Evolutionary conservation across 1,140 invertebrate genomes (phyloP).

Genomic region (Anastrepha ludens): DNA sequence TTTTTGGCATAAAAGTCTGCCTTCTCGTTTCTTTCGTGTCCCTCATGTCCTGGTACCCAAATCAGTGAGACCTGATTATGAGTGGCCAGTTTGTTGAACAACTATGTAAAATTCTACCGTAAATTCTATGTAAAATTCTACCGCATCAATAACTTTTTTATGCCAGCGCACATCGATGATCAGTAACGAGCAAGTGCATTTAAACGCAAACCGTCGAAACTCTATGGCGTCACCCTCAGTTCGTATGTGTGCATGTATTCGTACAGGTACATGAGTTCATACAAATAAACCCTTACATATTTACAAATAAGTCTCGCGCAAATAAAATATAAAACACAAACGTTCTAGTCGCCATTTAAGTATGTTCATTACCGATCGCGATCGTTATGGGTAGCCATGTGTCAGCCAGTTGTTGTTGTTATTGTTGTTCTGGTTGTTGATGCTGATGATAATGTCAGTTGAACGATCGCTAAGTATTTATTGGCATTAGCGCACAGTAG

Average conservation of each 20-base stretch:
- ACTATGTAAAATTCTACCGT: too few relatives aligned
- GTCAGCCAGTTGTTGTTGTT: conserved; percentile 29
- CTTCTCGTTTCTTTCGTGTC: too few relatives aligned
- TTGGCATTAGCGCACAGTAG: conserved; percentile 12
- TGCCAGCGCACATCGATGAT: too few relatives aligned
- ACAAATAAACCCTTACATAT: background rate
- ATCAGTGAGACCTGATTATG: too few relatives aligned
- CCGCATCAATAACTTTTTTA: too few relatives aligned
- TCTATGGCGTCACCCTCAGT: too few relatives aligned
- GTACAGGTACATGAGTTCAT: background rate
- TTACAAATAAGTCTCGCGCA: background rate
- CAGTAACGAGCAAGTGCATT: too few relatives aligned
- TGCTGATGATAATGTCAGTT: conserved; percentile 35
- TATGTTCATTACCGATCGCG: conserved; percentile 47
- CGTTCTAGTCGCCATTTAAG: conserved; percentile 46
- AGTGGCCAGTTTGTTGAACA: too few relatives aligned
- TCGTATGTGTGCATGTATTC: background rate
- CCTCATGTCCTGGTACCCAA: too few relatives aligned
- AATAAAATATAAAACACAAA: conserved; percentile 27
- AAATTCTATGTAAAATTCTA: too few relatives aligned
- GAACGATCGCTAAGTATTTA: conserved; percentile 47
- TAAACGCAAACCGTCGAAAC: too few relatives aligned
- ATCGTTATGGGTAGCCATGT: conserved; percentile 47
- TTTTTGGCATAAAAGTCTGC: too few relatives aligned
- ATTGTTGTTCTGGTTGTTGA: conserved; percentile 18